Base-by-base conservation (phyloP, 37 sponge, comb jelly and placozoan genomes). In the Eunapius fragilis region DNA sequence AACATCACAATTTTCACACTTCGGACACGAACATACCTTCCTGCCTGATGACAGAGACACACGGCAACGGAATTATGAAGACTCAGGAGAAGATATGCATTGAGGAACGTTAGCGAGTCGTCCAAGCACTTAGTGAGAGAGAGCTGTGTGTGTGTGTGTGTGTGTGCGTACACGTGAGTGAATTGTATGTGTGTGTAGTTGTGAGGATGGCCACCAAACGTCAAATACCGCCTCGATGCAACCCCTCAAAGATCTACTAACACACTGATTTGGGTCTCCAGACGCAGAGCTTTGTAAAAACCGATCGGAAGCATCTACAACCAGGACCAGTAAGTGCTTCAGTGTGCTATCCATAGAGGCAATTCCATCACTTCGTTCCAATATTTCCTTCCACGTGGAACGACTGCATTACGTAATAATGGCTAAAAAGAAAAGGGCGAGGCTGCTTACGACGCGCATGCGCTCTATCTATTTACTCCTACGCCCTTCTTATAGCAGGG, bases 51-150 rank as follows among this genome's bases (percentile, higher is more conserved):
- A 31, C 88, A 76, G 9, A 94, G 35, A 38, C 88, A 79, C 38
- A 96, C 85, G 17, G 92, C 94, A 6, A 96, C 68, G 17, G 72
- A 71, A 78, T 96, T 87, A 19, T 74, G 48, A 23, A 88, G 91
- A 38, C 74, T 73, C 33, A 87, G 27, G 70, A 91, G 79, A n/a
- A 88, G 77, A 83, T 93, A 91, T 0, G 89, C 78, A 68, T 96
- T 96, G 10, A 82, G 31, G 69, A 93, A 96, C 0, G 87, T 87
- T 24, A 84, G 37, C 22, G 90, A 74, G 31, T 83, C 74, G 31
- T 91, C 86, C 76, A 94, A 72, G 67, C 85, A 91, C 76, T 89
- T 76, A 0, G 47, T 24, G 27, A 93, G 30, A 38, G 89, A 38
- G 25, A 92, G 86, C 86, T 92, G 79, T 30, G 76, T 45, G 47